Evolutionary conservation across 1,140 invertebrate species (phyloP).

Genomic region (Rhagoletis pomonella): DNA sequence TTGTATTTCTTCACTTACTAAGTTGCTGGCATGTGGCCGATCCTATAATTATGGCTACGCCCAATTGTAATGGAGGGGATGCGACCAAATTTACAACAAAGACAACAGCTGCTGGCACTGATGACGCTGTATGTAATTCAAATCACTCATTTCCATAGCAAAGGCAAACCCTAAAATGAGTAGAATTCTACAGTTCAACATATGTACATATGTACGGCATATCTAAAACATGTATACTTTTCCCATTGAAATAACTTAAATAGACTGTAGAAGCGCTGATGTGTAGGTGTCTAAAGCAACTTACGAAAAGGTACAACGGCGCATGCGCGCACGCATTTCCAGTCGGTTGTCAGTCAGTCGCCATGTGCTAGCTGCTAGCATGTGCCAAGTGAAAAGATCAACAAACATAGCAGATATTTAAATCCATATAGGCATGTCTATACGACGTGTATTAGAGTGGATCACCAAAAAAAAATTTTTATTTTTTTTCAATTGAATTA

Average conservation of each 20-base stretch:
- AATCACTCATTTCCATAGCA: neutral
- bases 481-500: too few relatives aligned
- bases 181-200: neutral
- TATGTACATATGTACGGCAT: neutral
- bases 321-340: neutral
- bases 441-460: too few relatives aligned
- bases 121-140: neutral
- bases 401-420: neutral
- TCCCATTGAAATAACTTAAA: neutral
- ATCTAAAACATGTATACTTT: neutral
- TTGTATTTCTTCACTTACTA: neutral
- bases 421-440: neutral
- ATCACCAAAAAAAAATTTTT: too few relatives aligned
- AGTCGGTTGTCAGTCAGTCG: neutral
- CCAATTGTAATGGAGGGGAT: neutral
- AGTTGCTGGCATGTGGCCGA: neutral
- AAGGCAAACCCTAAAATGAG: neutral
- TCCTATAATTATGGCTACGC: constrained; percentile 25
- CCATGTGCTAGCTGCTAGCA: neutral
- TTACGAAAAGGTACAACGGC: neutral
- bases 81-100: neutral
- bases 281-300: neutral
- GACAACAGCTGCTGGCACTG: neutral
- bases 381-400: constrained; percentile 45
- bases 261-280: neutral